Conservation (phyloP, 2,113 vertebrate genomes). For the Gymnarchus niloticus region DNA sequence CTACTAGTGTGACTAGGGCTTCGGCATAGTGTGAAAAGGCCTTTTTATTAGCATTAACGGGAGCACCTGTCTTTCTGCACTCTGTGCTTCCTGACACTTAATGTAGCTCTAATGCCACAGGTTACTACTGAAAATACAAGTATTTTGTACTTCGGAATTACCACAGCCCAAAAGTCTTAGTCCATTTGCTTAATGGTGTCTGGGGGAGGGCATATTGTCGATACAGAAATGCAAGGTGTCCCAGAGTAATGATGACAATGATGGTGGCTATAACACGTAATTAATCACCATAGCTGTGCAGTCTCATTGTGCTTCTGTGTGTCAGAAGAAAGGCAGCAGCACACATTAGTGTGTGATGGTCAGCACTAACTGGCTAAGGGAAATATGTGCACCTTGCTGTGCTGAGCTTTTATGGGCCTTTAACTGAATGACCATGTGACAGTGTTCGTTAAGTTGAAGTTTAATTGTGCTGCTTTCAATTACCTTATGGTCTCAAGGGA, state of each 20-base stretch:
- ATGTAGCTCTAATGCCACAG: neutral
- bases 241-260: neutral
- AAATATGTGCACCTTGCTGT: neutral
- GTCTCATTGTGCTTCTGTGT: neutral
- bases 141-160: neutral
- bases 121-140: neutral
- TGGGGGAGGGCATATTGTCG: neutral
- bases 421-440: neutral
- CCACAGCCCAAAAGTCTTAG: neutral
- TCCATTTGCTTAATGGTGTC: slow-evolving; percentile 9
- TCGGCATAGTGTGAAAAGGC: neutral
- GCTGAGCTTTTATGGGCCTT: too few relatives aligned
- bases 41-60: neutral
- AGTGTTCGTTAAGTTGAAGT: neutral
- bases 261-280: neutral
- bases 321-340: too few relatives aligned
- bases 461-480: slow-evolving; percentile 7
- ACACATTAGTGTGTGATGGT: neutral
- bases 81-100: neutral
- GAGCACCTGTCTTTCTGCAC: neutral
- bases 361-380: neutral
- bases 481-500: neutral
- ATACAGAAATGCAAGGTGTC: too few relatives aligned
- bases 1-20: neutral
- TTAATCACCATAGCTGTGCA: neutral